A percentile compares a stretch with the other conserved stretches of the same genome.
Conservation (phyloP, 2,113 vertebrate genomes). For the Chrysemys picta region DNA sequence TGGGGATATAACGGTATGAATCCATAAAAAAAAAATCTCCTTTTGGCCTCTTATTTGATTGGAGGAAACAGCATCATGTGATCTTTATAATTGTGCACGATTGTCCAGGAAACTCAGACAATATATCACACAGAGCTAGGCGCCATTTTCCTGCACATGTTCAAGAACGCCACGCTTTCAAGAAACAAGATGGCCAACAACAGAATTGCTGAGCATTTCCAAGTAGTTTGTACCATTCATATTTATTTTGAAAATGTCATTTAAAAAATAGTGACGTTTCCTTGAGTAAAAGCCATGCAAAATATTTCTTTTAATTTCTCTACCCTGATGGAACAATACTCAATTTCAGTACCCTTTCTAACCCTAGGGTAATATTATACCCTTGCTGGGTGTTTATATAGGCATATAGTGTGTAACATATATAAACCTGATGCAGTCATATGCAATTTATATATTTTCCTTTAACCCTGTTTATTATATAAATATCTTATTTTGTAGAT, state of each 20-base stretch:
- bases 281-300: conserved; percentile 23
- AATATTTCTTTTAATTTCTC: conserved; percentile 25
- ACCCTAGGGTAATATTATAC: neutral
- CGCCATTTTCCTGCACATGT: neutral
- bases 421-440: neutral
- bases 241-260: neutral
- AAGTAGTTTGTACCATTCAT: neutral
- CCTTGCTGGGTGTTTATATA: neutral
- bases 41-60: neutral
- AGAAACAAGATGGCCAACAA: neutral
- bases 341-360: neutral
- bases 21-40: neutral
- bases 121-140: too few relatives aligned
- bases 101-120: neutral
- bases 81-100: neutral
- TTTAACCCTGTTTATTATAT: neutral
- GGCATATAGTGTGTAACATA: neutral
- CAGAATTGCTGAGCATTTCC: neutral
- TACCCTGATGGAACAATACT: neutral
- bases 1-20: neutral
- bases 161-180: fast-evolving
- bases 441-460: neutral
- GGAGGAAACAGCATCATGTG: neutral
- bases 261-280: neutral
- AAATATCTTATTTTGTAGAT: neutral